These are phyloP conservation scores for Neodiprion virginianus DNA, from an alignment of 1,140 invertebrate species.

Conservation along the genomic window DNA sequence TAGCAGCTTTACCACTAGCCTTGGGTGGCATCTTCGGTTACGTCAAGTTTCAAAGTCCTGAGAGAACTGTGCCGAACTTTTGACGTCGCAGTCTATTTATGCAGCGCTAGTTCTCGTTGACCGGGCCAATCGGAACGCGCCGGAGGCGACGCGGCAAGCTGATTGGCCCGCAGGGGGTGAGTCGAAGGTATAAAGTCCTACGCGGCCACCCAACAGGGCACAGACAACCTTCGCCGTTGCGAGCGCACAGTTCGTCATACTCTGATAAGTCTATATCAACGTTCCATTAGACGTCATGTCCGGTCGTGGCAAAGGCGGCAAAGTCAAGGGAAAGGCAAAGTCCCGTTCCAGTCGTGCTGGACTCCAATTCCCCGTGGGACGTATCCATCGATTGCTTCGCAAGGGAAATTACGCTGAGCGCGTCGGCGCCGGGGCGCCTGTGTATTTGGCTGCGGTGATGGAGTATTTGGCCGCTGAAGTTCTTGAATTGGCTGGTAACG, in stretches of 20 bases:
- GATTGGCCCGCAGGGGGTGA: no score
- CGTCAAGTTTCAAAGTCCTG: neutral
- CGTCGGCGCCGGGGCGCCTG: conserved; percentile 73
- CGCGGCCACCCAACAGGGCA: no score
- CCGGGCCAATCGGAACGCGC: no score
- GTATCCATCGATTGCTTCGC: conserved; percentile 72
- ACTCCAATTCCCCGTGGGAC: conserved; percentile 76
- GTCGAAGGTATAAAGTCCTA: no score
- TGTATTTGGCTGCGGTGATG: conserved; percentile 74
- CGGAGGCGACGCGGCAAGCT: no score
- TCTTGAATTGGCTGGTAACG: conserved; percentile 80
- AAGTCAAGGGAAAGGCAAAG: conserved; percentile 70
- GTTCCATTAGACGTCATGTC: conserved; percentile 50
- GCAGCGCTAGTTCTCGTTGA: neutral
- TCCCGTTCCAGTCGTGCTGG: conserved; percentile 70
- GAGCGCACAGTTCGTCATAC: neutral
- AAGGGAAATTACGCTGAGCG: conserved; percentile 77
- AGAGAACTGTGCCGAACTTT: neutral
- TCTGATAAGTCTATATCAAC: neutral
- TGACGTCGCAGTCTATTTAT: neutral
- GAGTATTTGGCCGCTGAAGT: conserved; percentile 76
- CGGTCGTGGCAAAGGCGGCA: conserved; percentile 69
- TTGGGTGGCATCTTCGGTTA: conserved; percentile 48
- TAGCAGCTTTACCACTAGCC: conserved; percentile 53
- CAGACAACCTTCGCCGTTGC: neutral